A percentile compares a stretch with the other conserved stretches of the same genome.
These are phyloP conservation scores for Neoaliturus tenellus DNA, from an alignment of 2,888 invertebrate species.

Conservation along the genomic window DNA sequence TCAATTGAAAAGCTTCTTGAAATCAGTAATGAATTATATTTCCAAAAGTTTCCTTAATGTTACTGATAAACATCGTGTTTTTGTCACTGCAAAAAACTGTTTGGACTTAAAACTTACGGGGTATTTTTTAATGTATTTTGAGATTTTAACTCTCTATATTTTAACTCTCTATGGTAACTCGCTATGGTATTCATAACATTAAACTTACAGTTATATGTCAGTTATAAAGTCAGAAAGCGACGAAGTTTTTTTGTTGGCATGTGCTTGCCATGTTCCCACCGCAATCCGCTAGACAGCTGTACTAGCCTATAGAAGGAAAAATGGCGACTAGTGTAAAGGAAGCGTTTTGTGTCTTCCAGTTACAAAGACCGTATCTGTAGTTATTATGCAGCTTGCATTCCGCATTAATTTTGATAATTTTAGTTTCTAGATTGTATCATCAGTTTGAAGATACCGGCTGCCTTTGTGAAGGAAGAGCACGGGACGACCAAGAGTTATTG, in stretches of 20 bases:
- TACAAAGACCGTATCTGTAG: constrained; percentile 52
- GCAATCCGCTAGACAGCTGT: constrained; percentile 31
- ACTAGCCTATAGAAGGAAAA: constrained; percentile 53
- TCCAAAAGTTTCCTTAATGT: too few species aligned
- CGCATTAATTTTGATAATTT: constrained; percentile 49
- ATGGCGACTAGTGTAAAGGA: constrained; percentile 48
- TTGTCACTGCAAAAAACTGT: too few species aligned
- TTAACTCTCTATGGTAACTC: too few species aligned
- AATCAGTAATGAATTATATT: too few species aligned
- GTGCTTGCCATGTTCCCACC: constrained; percentile 22
- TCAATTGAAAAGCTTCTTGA: too few species aligned
- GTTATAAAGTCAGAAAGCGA: constrained; percentile 11
- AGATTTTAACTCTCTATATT: constrained; percentile 45
- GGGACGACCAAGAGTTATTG: constrained; percentile 24
- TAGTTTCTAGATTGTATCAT: constrained; percentile 52
- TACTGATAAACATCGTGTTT: too few species aligned
- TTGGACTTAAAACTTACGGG: too few species aligned
- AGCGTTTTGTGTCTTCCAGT: constrained; percentile 54
- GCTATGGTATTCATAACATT: constrained; percentile 44
- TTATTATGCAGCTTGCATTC: constrained; percentile 57
- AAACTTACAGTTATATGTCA: constrained; percentile 12
- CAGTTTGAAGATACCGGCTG: constrained; percentile 45
- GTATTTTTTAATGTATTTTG: constrained; percentile 44
- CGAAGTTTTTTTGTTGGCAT: constrained; percentile 39
- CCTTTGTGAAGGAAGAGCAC: constrained; percentile 36